Percentiles rank a stretch among this genome's conserved stretches.
Evolutionary conservation across 2,888 invertebrate genomes (phyloP).

Genomic region (Pterostichus madidus): DNA sequence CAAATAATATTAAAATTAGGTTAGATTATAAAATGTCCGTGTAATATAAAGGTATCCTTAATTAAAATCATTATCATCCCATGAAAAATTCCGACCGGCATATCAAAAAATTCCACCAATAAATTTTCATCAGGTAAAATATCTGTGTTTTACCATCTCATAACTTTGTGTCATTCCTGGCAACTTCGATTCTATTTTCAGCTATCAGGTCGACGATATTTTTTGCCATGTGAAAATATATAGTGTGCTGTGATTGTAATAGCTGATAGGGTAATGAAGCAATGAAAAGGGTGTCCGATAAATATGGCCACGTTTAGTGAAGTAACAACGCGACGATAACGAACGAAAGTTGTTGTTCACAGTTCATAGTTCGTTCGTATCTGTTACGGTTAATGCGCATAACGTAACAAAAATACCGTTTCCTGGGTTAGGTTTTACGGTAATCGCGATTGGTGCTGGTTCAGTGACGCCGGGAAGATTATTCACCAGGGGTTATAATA

Average conservation of each 20-base stretch:
- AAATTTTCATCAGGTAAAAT: slow-evolving; percentile 25
- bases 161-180: neutral
- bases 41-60: neutral
- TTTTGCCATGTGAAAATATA: slow-evolving; percentile 33
- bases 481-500: neutral
- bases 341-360: slow-evolving; percentile 46
- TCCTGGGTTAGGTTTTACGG: slow-evolving; percentile 42
- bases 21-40: slow-evolving; percentile 11
- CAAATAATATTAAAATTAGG: neutral
- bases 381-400: slow-evolving; percentile 35
- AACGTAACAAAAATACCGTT: slow-evolving; percentile 24
- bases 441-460: slow-evolving; percentile 9
- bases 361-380: slow-evolving; percentile 46
- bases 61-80: neutral
- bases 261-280: slow-evolving; percentile 61
- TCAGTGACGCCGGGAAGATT: neutral
- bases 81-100: slow-evolving; percentile 21
- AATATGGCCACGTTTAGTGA: slow-evolving; percentile 35
- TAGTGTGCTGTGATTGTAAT: slow-evolving; percentile 1
- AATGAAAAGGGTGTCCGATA: slow-evolving; percentile 63
- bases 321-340: slow-evolving; percentile 11
- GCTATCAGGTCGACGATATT: slow-evolving; percentile 18
- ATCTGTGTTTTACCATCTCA: slow-evolving; percentile 15
- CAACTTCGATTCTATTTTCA: slow-evolving; percentile 21
- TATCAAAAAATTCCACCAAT: slow-evolving; percentile 17